Base-by-base conservation (phyloP, 2,888 invertebrate species). In the Aromia moschata region DNA sequence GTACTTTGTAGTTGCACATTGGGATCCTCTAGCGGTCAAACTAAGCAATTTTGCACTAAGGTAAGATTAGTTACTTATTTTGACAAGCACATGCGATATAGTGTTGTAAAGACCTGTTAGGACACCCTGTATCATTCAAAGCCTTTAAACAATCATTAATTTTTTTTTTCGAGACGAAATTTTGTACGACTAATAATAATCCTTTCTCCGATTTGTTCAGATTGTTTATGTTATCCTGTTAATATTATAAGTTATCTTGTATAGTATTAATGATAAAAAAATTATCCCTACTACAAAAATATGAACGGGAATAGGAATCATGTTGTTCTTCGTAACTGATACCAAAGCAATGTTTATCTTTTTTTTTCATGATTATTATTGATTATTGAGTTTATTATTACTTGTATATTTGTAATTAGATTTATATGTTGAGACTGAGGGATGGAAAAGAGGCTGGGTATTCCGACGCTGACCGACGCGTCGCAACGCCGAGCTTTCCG, bases 291-390 rank as follows among this genome's bases (percentile, higher is more conserved):
- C 56, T 63, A 60, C 11, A 62, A 62, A 66, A 64, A 40, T 58
- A 61, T 65, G 60, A 66, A 58, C 70, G 64, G 67, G 68, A 53
- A 58, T 43, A 44, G 41, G 60, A n/a, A 64, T 65, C 62, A 70
- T 74, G 74, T 77, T 80, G 77, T 79, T 80, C 76, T 76, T 77
- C 79, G 81, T 80, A 81, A 81, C 80, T 77, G 79, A 82, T 81
- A 81, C 82, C 82, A 82, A 82, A 82, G 82, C 81, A 80, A 80
- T 81, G 80, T 81, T 80, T 79, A 77, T 71, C 69, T 76, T 77
- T 77, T 75, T n/a, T n/a, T 76, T 71, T 77, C 75, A 75, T 72
- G 70, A 74, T 77, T 74, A 74, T 76, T 77, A 76, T 76, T 72
- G 70, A 75, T 77, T 78, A 77, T 79, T 77, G 76, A 78, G 76